These are phyloP conservation scores for Helogale parvula DNA, from an alignment of 2,113 vertebrate species.

Conservation along the genomic window DNA sequence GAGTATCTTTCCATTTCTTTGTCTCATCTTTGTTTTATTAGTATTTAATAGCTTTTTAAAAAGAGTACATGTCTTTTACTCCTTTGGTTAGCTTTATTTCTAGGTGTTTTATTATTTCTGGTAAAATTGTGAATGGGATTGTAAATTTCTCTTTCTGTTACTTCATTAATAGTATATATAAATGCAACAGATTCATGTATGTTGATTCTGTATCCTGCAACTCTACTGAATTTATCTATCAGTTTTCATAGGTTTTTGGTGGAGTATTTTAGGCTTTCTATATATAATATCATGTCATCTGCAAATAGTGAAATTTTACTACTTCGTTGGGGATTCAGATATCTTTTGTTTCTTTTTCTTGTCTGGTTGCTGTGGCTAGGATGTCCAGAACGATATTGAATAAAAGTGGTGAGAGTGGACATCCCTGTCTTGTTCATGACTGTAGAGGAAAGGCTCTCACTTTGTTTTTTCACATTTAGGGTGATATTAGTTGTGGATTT, in stretches of 20 bases:
- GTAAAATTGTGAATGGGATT: background rate
- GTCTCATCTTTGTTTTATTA: background rate
- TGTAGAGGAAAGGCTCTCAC: background rate
- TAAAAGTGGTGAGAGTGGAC: background rate
- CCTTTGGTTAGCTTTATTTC: background rate
- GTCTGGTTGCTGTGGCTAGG: background rate
- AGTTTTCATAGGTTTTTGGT: background rate
- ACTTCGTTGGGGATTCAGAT: background rate
- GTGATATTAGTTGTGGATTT: background rate
- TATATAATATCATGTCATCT: background rate
- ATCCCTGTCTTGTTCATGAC: background rate
- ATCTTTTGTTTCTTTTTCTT: background rate
- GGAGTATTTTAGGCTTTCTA: background rate
- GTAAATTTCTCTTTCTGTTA: background rate
- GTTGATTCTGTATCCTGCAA: background rate
- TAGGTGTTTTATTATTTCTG: background rate
- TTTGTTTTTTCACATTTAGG: background rate
- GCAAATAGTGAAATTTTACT: background rate
- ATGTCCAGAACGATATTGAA: background rate
- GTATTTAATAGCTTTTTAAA: background rate
- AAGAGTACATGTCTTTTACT: background rate
- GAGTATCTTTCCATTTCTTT: background rate
- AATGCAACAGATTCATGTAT: background rate
- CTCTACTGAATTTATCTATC: background rate
- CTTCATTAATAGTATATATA: background rate